phyloP scores from a whole-genome alignment of 2,113 vertebrate species.

The Jaculus jaculus region DNA sequence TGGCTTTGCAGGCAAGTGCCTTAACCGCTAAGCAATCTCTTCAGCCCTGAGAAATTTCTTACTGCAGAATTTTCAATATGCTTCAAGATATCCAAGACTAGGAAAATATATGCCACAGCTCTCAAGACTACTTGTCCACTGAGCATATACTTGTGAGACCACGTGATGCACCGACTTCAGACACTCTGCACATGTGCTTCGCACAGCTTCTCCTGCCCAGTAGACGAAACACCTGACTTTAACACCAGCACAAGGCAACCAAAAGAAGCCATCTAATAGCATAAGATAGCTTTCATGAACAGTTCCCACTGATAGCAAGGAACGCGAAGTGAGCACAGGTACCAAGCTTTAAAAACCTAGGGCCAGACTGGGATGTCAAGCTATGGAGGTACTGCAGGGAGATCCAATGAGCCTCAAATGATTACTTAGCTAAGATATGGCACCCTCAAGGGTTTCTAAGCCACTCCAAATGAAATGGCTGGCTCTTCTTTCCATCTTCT shows the following conservation, averaged over 20 bases:
- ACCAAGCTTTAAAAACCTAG: slow-evolving; percentile 18
- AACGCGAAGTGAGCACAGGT: not conserved
- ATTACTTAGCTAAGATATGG: not conserved
- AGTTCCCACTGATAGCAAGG: slow-evolving; percentile 53
- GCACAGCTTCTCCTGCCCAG: not conserved
- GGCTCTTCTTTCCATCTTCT: not conserved
- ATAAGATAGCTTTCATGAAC: not conserved
- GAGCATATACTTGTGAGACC: not conserved
- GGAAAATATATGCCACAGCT: not conserved
- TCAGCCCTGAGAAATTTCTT: not conserved
- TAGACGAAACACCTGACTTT: not conserved
- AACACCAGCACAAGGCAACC: not conserved
- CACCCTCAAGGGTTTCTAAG: not conserved
- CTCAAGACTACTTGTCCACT: not conserved
- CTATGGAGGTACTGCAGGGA: slow-evolving; percentile 12
- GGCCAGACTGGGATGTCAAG: slow-evolving; percentile 14
- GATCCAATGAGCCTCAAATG: not conserved
- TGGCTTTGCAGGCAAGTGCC: no score
- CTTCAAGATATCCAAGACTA: not conserved
- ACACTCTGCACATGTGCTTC: not conserved
- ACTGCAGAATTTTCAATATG: not conserved
- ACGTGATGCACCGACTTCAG: not conserved
- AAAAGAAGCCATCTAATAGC: slow-evolving; percentile 23
- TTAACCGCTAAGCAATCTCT: no score
- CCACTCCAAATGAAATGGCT: not conserved